These are phyloP conservation scores for Leptarthrus brevirostris DNA, from an alignment of 2,888 invertebrate species.

Conservation along the genomic window DNA sequence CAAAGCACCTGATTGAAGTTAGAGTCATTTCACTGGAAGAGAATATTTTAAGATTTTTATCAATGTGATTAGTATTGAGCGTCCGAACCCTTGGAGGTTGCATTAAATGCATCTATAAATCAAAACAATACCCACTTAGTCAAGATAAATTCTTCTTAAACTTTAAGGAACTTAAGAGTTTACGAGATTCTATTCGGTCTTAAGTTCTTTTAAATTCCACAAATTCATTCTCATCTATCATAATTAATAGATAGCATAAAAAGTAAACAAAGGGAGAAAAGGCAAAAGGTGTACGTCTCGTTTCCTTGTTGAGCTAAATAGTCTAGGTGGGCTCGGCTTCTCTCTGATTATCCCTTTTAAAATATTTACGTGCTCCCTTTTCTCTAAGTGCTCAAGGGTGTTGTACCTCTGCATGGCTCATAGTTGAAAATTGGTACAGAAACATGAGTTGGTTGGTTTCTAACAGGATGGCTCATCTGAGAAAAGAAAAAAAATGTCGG, in stretches of 20 bases:
- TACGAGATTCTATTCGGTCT: too few species aligned
- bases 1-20: too few species aligned
- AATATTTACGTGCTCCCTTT: constrained; percentile 38
- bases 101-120: too few species aligned
- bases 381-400: constrained; percentile 37
- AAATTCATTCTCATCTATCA: constrained; percentile 8
- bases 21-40: too few species aligned
- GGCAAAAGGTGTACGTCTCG: background rate
- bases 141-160: constrained; percentile 16
- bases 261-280: constrained; percentile 7
- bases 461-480: constrained; percentile 16
- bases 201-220: too few species aligned
- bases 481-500: constrained; percentile 22
- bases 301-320: background rate
- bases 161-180: too few species aligned
- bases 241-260: constrained; percentile 14
- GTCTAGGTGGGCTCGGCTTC: background rate
- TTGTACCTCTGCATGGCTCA: constrained; percentile 20
- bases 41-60: too few species aligned
- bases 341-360: constrained; percentile 37
- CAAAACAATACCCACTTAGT: too few species aligned
- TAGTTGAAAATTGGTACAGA: constrained; percentile 30
- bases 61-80: too few species aligned
- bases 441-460: constrained; percentile 34
- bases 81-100: too few species aligned